phyloP scores from a whole-genome alignment of 1,140 invertebrate species.

The Lordiphosa collinella region DNA sequence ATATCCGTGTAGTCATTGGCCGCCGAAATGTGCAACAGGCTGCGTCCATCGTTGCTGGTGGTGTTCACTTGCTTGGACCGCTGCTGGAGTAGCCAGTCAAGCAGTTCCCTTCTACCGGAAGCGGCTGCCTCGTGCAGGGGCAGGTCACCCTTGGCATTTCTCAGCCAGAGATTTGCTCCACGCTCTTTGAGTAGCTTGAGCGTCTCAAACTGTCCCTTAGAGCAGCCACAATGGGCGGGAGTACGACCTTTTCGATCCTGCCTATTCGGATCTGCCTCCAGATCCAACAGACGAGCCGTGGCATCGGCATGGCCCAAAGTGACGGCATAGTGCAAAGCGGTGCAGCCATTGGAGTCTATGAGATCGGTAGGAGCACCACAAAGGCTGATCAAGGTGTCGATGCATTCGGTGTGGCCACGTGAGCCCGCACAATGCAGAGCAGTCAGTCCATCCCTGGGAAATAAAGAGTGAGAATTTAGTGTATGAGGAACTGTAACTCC shows the following conservation, averaged over 20 bases:
- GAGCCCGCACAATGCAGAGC: conserved; percentile 98
- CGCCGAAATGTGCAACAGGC: conserved; percentile 95
- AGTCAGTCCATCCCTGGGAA: conserved; percentile 87
- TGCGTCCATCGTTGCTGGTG: conserved; percentile 95
- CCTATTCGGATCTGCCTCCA: conserved; percentile 93
- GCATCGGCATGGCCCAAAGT: conserved; percentile 97
- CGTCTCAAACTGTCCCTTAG: conserved; percentile 92
- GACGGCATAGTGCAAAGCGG: conserved; percentile 97
- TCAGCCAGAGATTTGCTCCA: conserved; percentile 94
- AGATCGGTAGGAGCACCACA: conserved; percentile 93
- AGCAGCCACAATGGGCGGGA: conserved; percentile 90
- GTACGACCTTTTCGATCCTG: conserved; percentile 95
- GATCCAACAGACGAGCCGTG: conserved; percentile 91
- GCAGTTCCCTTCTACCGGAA: conserved; percentile 92
- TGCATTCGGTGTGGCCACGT: conserved; percentile 94
- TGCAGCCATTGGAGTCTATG: conserved; percentile 94
- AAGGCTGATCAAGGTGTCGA: conserved; percentile 93
- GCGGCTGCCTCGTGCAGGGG: conserved; percentile 97
- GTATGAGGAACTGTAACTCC: not conserved
- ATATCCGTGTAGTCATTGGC: conserved; percentile 96
- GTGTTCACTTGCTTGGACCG: conserved; percentile 91
- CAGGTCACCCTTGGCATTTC: conserved; percentile 93
- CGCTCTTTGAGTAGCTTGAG: conserved; percentile 84
- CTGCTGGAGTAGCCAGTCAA: conserved; percentile 91
- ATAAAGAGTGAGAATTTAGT: not conserved